A percentile compares a stretch with the other conserved stretches of the same genome.
Evolutionary conservation across 2,113 vertebrate species (phyloP).

Genomic region (Passer domesticus): DNA sequence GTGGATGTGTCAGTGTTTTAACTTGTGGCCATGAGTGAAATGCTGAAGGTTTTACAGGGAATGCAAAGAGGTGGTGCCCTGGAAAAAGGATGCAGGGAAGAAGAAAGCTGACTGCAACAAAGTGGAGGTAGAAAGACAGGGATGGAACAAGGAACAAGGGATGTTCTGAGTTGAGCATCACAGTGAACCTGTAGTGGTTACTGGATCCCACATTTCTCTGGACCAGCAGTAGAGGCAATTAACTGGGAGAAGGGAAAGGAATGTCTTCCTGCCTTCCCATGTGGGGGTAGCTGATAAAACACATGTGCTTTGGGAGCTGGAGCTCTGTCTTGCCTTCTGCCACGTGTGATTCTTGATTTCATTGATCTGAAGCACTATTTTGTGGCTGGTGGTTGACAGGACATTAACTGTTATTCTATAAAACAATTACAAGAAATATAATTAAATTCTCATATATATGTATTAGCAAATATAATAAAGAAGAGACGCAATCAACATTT

Average conservation of each 20-base stretch:
- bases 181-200: neutral
- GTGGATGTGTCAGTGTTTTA: neutral
- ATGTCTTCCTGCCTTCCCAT: neutral
- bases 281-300: neutral
- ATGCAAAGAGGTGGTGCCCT: neutral
- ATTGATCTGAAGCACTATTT: neutral
- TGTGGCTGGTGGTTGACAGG: neutral
- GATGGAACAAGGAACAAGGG: neutral
- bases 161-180: neutral
- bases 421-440: neutral
- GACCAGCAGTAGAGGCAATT: neutral
- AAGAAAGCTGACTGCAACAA: rapidly evolving
- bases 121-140: neutral
- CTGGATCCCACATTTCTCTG: neutral
- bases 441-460: neutral
- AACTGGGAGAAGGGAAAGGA: neutral
- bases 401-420: neutral
- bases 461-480: neutral
- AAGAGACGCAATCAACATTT: neutral
- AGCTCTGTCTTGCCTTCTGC: neutral
- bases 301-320: neutral
- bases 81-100: neutral
- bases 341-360: neutral
- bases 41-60: neutral
- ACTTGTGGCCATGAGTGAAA: neutral